Evolutionary conservation across 2,888 invertebrate genomes (phyloP), one percentile per base, ranked within the genome.

Genomic region (Colletes collaris): DNA sequence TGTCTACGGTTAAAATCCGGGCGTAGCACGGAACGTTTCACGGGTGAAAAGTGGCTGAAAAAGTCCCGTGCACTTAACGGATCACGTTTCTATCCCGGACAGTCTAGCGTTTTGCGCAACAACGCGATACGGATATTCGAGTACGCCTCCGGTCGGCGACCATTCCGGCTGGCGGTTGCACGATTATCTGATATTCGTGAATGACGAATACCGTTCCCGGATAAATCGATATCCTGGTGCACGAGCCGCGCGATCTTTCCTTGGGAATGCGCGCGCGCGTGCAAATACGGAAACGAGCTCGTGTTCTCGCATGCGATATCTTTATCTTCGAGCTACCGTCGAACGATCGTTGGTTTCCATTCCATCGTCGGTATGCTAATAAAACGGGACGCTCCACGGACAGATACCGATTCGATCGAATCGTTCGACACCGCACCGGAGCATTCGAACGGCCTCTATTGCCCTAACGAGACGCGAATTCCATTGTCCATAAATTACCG

Each of bases 61-160:
- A 67, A 55, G 35, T 19, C 19, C 19, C 6, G 44, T 19, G n/a
- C 50, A 37, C 35, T n/a, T 67, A 11, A 27, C 37, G n/a, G 46
- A 19, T 19, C 53, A 44, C 67, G 44, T 64, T 72, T 60, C 67
- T 55, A 63, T 58, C 64, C 59, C 73, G 60, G 67, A 65, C 76
- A 62, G 2, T 52, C 56, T 58, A 40, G 37, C 11, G 0, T 50
- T 69, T 80, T 78, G 65, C 79, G 79, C 65, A 80, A 79, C 46
- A 6, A 53, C 62, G 40, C 73, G 56, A 76, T 62, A 73, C 71
- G 53, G 65, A 73, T 80, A 78, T 73, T 78, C 68, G 73, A 69
- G 65, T 79, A 55, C 37, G 52, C 67, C 52, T 50, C 8, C 49
- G 53, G 35, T 46, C 19, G n/a, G 35, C 53, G 55, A 49, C 60